Base-by-base conservation (phyloP, 2,888 invertebrate species). In the Steinernema hermaphroditum region DNA sequence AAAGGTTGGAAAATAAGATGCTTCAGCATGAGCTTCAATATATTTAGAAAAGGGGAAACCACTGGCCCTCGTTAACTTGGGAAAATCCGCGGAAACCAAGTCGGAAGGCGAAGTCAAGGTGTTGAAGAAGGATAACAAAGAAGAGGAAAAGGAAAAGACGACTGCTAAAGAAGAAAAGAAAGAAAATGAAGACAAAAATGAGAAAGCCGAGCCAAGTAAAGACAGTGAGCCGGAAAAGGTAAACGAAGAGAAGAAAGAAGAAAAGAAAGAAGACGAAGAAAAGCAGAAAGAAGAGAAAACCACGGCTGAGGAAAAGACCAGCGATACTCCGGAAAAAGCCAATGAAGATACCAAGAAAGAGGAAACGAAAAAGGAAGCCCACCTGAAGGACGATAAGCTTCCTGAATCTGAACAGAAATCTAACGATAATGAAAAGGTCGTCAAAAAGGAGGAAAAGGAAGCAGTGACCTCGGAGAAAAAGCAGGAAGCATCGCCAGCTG, bases 331-430 rank as follows among this genome's bases (percentile, higher is more conserved):
- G 2, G 68, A 44, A 37, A 69, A 72, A 8, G 12, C 32, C 43
- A 50, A 24, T 24, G 29, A 54, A 27, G 57, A 27, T 16, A 50
- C 69, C 14, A 43, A 79, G 75, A 46, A 76, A 76, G 71, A 46
- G 71, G 76, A 24, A 62, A 34, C 68, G 68, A 68, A 69, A 34
- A 68, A 74, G 68, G 57, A 75, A 50, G 9, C 69, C 14, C 34
- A 16, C 22, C 29, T 73, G 24, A 37, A 27, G 12, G 72, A 72
- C 32, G 72, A 68, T 22, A 72, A 69, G 68, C 54, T 70, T 6
- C 43, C 72, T 22, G 43, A 68, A 19, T 69, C 70, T 12, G 62
- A 72, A 57, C 46, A 41, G 32, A 62, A 37, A 37, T 37, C 16
- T 24, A 32, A n/a, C 22, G 62, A 62, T 8, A 32, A 1, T 9